A percentile compares a stretch with the other conserved stretches of the same genome.
phyloP scores from a whole-genome alignment of 2,113 vertebrate genomes.

The Misgurnus anguillicaudatus region DNA sequence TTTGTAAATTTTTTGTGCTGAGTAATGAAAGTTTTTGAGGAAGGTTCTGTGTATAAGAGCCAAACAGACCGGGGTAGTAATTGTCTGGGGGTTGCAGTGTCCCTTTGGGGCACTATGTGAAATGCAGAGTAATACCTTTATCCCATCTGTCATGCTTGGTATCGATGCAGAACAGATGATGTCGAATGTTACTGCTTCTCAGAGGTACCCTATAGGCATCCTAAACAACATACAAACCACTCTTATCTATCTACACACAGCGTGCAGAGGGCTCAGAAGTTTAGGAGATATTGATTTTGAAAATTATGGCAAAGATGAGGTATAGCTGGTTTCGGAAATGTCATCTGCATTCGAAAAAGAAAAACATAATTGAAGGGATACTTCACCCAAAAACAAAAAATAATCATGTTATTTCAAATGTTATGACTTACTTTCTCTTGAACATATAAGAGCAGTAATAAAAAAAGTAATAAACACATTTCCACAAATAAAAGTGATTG shows the following conservation, averaged over 20 bases:
- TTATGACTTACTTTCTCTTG: too few relatives aligned
- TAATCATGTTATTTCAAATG: too few relatives aligned
- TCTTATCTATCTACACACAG: not conserved
- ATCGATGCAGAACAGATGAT: conserved; percentile 15
- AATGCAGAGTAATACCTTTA: conserved; percentile 12
- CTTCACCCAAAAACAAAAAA: too few relatives aligned
- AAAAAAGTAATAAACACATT: too few relatives aligned
- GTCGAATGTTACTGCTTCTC: not conserved
- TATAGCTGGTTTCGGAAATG: not conserved
- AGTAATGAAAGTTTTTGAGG: not conserved
- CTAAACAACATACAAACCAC: not conserved
- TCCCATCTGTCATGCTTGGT: conserved; percentile 23
- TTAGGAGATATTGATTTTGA: not conserved
- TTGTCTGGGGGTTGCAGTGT: conserved; percentile 6
- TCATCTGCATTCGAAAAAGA: not conserved
- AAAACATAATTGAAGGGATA: too few relatives aligned
- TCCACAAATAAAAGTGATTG: too few relatives aligned
- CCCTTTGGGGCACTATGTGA: not conserved
- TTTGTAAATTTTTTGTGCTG: not conserved
- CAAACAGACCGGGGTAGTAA: not conserved
- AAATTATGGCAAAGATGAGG: not conserved
- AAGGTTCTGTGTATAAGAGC: not conserved
- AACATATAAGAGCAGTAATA: too few relatives aligned
- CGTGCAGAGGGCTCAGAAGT: not conserved
- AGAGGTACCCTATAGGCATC: not conserved